Conservation (phyloP, 2,888 invertebrate species). For the Tortrix viridana region DNA sequence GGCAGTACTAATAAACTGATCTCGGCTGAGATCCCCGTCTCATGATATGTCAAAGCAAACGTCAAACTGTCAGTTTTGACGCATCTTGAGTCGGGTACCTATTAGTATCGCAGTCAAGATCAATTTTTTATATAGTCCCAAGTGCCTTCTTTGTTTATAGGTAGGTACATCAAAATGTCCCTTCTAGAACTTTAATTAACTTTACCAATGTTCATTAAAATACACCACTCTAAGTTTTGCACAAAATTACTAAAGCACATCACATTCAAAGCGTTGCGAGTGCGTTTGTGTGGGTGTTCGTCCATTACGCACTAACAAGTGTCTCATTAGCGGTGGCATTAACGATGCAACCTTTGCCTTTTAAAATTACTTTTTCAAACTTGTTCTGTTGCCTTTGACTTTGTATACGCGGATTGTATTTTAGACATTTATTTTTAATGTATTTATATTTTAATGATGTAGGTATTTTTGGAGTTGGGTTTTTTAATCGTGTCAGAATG, state of each 20-base stretch:
- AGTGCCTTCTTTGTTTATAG: no score
- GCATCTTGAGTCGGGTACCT: no score
- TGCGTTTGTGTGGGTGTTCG: background rate
- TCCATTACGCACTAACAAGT: conserved; percentile 20
- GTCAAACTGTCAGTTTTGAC: no score
- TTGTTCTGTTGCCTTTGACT: conserved; percentile 4
- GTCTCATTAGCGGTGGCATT: conserved; percentile 16
- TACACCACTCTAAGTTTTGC: background rate
- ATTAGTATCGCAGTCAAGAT: no score
- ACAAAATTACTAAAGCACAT: background rate
- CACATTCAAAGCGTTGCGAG: conserved; percentile 5
- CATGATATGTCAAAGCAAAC: no score
- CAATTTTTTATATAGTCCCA: no score
- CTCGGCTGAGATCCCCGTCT: no score
- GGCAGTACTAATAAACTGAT: no score
- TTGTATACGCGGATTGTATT: conserved; percentile 1
- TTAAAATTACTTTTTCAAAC: conserved; percentile 6
- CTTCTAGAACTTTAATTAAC: no score
- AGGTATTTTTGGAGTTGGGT: background rate
- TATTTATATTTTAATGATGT: background rate
- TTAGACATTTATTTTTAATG: no score
- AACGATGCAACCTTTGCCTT: conserved; percentile 4
- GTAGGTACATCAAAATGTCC: no score
- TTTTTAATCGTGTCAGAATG: background rate
- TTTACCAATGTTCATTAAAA: no score